phyloP scores from a whole-genome alignment of 2,888 invertebrate species.

The Acrobeloides nanus region DNA sequence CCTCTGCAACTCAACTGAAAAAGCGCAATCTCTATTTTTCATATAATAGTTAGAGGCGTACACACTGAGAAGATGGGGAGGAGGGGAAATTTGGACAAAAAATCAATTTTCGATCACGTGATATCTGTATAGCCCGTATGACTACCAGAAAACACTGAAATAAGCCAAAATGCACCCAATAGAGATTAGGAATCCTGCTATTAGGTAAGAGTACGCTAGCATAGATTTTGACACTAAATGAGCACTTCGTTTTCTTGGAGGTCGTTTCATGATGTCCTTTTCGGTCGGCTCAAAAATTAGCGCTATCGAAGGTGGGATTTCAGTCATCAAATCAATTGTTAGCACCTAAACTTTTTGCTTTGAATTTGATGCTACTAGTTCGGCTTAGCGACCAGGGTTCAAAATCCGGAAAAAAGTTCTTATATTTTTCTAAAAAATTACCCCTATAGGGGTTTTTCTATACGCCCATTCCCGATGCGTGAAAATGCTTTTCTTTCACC shows the following conservation, averaged over 20 bases:
- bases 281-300: constrained; percentile 28
- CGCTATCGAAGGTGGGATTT: constrained; percentile 29
- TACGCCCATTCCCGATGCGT: too few species aligned
- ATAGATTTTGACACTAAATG: constrained; percentile 21
- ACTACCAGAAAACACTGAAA: constrained; percentile 29
- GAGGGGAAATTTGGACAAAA: too few species aligned
- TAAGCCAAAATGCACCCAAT: constrained; percentile 24
- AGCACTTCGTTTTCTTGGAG: constrained; percentile 15
- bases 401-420: too few species aligned
- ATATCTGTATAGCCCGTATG: neutral
- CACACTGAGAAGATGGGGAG: too few species aligned
- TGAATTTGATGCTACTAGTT: too few species aligned
- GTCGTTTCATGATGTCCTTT: constrained; percentile 23
- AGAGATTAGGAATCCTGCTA: constrained; percentile 22
- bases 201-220: constrained; percentile 23
- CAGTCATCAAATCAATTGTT: constrained; percentile 25
- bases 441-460: too few species aligned
- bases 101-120: neutral
- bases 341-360: constrained; percentile 17
- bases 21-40: too few species aligned
- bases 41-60: too few species aligned
- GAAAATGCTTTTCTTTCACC: too few species aligned
- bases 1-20: too few species aligned
- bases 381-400: too few species aligned
- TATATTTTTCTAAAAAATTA: too few species aligned